Evolutionary conservation across 2,888 invertebrate genomes (phyloP).

Genomic region (Siphonodentalium dalli): DNA sequence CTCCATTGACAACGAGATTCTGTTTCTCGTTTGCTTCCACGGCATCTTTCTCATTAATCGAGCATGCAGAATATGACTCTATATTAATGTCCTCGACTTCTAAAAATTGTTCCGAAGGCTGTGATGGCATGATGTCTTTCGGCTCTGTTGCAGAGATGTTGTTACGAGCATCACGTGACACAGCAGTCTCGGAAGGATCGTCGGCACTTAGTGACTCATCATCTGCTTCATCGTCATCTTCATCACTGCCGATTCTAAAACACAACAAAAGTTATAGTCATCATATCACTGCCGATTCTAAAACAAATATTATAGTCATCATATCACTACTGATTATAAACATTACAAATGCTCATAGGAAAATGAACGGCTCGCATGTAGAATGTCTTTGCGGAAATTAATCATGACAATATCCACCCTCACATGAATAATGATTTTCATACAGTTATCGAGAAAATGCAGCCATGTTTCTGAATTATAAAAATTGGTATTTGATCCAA

Average conservation of each 20-base stretch:
- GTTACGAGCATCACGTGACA: slow-evolving; percentile 46
- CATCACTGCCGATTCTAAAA: slow-evolving; percentile 63
- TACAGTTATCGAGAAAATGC: too few relatives aligned
- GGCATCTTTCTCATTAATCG: slow-evolving; percentile 15
- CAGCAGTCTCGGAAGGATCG: slow-evolving; percentile 57
- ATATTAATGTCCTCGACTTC: slow-evolving; percentile 8
- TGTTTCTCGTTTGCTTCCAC: slow-evolving; percentile 18
- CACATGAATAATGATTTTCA: too few relatives aligned
- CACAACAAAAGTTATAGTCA: too few relatives aligned
- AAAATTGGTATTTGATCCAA: too few relatives aligned
- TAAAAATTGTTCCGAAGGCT: not conserved
- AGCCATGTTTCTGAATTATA: too few relatives aligned
- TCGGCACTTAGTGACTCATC: slow-evolving; percentile 55
- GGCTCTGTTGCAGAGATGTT: slow-evolving; percentile 21
- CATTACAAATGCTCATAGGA: not conserved
- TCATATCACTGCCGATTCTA: too few relatives aligned
- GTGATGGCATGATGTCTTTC: slow-evolving; percentile 23
- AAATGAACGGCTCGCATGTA: too few relatives aligned
- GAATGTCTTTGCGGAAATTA: too few relatives aligned
- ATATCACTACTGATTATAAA: not conserved
- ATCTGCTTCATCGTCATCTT: slow-evolving; percentile 61
- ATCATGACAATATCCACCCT: too few relatives aligned
- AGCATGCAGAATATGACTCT: not conserved
- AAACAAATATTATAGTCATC: not conserved
- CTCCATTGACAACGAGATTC: too few relatives aligned